phyloP scores from a whole-genome alignment of 2,113 vertebrate species.

The Rhabdomys dilectus region DNA sequence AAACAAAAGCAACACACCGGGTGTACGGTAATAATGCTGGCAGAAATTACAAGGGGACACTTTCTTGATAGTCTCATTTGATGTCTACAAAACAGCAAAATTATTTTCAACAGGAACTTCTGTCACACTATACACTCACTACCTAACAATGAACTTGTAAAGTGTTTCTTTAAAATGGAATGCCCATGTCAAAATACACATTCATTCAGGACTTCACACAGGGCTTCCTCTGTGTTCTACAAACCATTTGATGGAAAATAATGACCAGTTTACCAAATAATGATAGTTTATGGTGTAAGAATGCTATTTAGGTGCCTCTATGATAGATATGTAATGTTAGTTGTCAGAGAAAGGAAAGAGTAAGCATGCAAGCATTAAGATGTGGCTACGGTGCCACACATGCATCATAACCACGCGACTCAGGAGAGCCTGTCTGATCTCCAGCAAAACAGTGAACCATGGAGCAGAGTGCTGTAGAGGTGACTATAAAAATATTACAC shows the following conservation, averaged over 20 bases:
- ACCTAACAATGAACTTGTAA: not conserved
- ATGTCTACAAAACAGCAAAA: not conserved
- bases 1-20: not conserved
- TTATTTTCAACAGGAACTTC: not conserved
- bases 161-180: not conserved
- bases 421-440: not conserved
- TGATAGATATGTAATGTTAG: not conserved
- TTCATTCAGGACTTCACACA: not conserved
- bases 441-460: constrained; percentile 43
- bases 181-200: not conserved
- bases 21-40: not conserved
- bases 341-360: not conserved
- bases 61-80: not conserved
- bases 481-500: constrained; percentile 6
- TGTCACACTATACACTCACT: not conserved
- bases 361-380: not conserved
- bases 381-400: not conserved
- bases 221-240: not conserved
- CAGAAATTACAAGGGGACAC: not conserved
- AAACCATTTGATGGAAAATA: constrained; percentile 52
- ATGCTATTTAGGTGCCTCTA: not conserved
- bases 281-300: not conserved
- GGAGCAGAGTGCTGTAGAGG: not conserved
- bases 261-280: not conserved
- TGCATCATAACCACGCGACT: not conserved